Evolutionary conservation across 2,797 vertebrate species (phyloP).

Genomic region (Pristis pectinata): DNA sequence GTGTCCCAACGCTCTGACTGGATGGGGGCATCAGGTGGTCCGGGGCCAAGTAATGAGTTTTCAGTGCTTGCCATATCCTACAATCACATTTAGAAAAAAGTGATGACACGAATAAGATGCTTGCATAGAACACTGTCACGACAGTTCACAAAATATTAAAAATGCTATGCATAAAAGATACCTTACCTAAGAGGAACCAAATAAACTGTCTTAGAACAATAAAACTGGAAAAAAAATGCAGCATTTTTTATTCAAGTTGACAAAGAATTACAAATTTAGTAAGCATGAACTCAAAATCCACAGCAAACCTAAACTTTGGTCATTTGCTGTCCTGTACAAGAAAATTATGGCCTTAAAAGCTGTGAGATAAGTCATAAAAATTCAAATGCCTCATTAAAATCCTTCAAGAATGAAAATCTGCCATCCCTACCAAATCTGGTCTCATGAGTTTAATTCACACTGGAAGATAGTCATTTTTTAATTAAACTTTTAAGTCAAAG

Average conservation of each 20-base stretch:
- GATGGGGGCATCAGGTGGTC: not conserved
- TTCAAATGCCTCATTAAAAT: not conserved
- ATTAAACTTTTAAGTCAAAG: too few relatives aligned
- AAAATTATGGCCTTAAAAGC: not conserved
- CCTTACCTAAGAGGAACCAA: not conserved
- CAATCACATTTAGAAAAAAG: not conserved
- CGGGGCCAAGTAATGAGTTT: not conserved
- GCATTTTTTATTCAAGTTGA: not conserved
- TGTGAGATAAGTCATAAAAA: not conserved
- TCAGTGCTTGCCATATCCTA: slow-evolving; percentile 13
- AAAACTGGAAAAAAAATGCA: not conserved
- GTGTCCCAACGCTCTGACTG: slow-evolving; percentile 62
- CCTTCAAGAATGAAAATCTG: not conserved
- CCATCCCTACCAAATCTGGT: not conserved
- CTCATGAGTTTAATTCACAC: not conserved
- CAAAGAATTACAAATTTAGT: not conserved
- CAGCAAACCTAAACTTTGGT: not conserved
- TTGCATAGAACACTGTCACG: not conserved
- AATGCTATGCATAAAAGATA: not conserved
- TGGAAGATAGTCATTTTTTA: not conserved
- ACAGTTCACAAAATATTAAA: not conserved
- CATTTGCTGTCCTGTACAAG: not conserved
- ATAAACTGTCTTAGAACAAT: not conserved
- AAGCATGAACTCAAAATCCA: not conserved
- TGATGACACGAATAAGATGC: not conserved